phyloP scores from a whole-genome alignment of 2,113 vertebrate species.

The Copsychus sechellarum region DNA sequence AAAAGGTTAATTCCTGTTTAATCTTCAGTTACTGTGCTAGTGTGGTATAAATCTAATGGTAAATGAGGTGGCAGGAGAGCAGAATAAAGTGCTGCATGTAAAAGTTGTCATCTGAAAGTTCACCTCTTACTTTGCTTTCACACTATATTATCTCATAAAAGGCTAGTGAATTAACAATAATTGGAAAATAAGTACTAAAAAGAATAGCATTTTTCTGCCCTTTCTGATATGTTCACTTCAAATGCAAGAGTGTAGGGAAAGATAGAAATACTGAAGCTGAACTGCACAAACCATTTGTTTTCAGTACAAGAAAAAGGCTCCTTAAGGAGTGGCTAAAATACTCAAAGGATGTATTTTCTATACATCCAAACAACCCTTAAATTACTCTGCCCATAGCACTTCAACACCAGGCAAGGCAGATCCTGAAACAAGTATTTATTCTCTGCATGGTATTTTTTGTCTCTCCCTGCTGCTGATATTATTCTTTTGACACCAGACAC shows the following conservation, averaged over 20 bases:
- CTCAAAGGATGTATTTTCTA: background rate
- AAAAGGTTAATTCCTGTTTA: conserved; percentile 40
- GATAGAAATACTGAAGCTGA: background rate
- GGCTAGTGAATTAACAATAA: background rate
- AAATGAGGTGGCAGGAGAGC: background rate
- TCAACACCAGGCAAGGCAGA: background rate
- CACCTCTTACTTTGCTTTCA: background rate
- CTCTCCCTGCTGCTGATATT: background rate
- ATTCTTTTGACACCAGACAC: conserved; percentile 22
- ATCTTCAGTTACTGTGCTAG: background rate
- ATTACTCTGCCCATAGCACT: background rate
- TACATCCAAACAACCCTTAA: background rate
- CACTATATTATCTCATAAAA: background rate
- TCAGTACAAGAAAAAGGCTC: background rate
- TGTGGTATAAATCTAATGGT: background rate
- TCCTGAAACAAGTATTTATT: background rate
- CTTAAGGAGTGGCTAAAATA: background rate
- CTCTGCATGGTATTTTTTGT: background rate
- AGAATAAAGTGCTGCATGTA: background rate
- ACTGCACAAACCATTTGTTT: background rate
- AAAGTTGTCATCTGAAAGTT: background rate
- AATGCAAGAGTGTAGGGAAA: background rate
- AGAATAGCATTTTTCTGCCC: background rate
- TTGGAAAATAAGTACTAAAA: background rate
- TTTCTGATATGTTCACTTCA: background rate